A percentile compares a stretch with the other conserved stretches of the same genome.
Conservation (phyloP, 1,140 invertebrate genomes). For the Drosophila tristis region DNA sequence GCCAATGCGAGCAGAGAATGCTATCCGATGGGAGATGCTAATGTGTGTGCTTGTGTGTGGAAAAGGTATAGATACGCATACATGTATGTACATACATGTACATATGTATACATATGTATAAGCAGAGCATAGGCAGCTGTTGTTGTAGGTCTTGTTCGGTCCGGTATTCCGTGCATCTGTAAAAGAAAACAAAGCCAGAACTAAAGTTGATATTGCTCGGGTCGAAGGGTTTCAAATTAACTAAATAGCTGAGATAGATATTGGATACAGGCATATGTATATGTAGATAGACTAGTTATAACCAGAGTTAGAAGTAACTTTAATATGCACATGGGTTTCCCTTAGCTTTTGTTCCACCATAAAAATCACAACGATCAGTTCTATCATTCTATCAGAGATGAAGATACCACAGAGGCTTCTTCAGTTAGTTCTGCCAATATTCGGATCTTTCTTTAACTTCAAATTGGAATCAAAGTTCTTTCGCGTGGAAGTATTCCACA, state of each 20-base stretch:
- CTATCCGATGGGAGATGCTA: constrained; percentile 9
- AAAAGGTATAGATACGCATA: constrained; percentile 9
- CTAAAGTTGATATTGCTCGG: neutral
- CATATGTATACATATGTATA: constrained; percentile 13
- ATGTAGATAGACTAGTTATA: too few species aligned
- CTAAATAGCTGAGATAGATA: neutral
- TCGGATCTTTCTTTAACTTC: too few species aligned
- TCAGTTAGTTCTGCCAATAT: too few species aligned
- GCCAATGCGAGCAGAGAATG: constrained; percentile 40
- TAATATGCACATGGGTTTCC: too few species aligned
- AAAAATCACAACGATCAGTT: too few species aligned
- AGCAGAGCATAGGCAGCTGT: constrained; percentile 65
- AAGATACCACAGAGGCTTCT: too few species aligned
- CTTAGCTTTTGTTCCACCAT: too few species aligned
- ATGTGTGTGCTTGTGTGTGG: too few species aligned
- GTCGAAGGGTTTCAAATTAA: neutral
- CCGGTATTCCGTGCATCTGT: constrained; percentile 4
- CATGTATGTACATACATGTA: constrained; percentile 16
- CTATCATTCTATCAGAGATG: too few species aligned
- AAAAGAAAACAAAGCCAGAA: neutral
- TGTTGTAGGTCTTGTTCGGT: constrained; percentile 66
- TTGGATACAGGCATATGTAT: too few species aligned
- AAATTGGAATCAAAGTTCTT: too few species aligned
- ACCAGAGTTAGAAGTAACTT: neutral
- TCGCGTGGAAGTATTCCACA: too few species aligned